Evolutionary conservation across 1,140 invertebrate genomes (phyloP), one percentile per base, ranked within the genome.

Genomic region (Drosophila gunungcola): DNA sequence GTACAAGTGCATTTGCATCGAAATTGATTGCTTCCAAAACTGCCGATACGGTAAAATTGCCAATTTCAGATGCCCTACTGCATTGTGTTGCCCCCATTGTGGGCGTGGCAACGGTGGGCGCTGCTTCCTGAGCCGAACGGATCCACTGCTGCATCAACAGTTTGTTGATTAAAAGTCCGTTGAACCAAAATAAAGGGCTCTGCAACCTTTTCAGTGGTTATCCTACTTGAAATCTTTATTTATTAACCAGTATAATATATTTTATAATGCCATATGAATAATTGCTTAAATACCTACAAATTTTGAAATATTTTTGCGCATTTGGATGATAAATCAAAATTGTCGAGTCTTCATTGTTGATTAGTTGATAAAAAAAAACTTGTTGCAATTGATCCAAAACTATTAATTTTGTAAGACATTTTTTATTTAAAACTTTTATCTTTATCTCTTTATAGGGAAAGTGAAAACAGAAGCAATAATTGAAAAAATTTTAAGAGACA

Each of bases 21-120:
- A 89, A 89, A 89, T 89, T 89, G 84, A 89, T 89, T 89, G 84
- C 85, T 84, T 85, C 70, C 80, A 89, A 89, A 89, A 89, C 83
- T 89, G 84, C 73, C 80, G 85, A 89, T 84, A 77, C 77, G 78
- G 68, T 78, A 60, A 90, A 89, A 89, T 89, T 89, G 84, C 16
- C 84, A 89, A 84, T 89, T 84, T 85, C 51, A 48, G 63, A 56
- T 67, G 65, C 49, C 51, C 61, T 57, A 42, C 72, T 60, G 57
- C 54, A 73, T 52, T 49, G 69, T 77, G 49, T 56, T 61, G 32
- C 43, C 56, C 38, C 60, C 60, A 57, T 45, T 52, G 61, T 77
- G 75, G 73, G 73, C 63, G 63, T 68, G 73, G 46, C 56, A 16
- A 34, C 13, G 36, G 34, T 45, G 53, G 58, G 56, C 54, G 43